These are phyloP conservation scores for Proisotoma minuta DNA, from an alignment of 2,888 invertebrate genomes.

Conservation along the genomic window DNA sequence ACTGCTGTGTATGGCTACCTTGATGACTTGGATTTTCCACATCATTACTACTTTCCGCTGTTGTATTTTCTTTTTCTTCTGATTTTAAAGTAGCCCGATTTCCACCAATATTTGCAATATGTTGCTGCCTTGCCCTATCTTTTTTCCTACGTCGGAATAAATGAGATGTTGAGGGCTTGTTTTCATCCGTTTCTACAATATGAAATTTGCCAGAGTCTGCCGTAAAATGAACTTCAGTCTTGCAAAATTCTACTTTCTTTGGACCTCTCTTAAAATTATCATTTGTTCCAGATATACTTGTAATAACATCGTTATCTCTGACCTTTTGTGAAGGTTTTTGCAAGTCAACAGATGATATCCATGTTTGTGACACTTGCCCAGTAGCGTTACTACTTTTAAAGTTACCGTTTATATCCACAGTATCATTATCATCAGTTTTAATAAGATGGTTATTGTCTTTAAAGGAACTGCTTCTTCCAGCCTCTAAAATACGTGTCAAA, in stretches of 20 bases:
- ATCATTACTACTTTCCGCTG: background rate
- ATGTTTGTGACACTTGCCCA: slow-evolving; percentile 44
- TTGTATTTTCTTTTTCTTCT: slow-evolving; percentile 1
- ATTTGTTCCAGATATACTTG: slow-evolving; percentile 43
- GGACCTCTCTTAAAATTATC: slow-evolving; percentile 51
- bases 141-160: slow-evolving; percentile 61
- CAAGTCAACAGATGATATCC: slow-evolving; percentile 41
- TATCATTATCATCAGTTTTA: background rate
- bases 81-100: background rate
- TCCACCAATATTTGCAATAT: no score
- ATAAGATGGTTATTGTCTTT: background rate
- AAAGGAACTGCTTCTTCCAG: slow-evolving; percentile 16
- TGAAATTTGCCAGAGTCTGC: slow-evolving; percentile 79
- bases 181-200: slow-evolving; percentile 80
- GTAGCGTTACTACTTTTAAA: slow-evolving; percentile 11
- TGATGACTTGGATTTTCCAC: background rate
- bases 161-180: slow-evolving; percentile 78
- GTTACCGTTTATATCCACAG: slow-evolving; percentile 28
- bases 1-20: background rate
- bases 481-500: slow-evolving; percentile 32
- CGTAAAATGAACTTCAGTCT: slow-evolving; percentile 82
- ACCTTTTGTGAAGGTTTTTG: slow-evolving; percentile 41
- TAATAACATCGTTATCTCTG: slow-evolving; percentile 43
- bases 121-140: slow-evolving; percentile 32
- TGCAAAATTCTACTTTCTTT: slow-evolving; percentile 79